phyloP scores from a whole-genome alignment of 2,888 invertebrate species.

The Oxystoma pomonae region DNA sequence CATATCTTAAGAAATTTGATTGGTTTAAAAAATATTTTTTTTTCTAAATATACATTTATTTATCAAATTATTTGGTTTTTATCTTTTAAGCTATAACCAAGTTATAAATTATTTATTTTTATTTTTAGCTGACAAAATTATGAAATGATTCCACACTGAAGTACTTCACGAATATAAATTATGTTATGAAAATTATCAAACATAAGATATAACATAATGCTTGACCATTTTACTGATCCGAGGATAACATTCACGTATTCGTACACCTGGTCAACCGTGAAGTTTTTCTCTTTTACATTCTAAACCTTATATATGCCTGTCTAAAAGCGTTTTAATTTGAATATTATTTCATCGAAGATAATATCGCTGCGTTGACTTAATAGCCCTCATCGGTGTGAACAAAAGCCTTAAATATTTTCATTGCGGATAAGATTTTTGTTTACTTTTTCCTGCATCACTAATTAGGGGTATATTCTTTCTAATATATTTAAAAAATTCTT shows the following conservation, averaged over 20 bases:
- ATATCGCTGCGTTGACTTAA: constrained; percentile 18
- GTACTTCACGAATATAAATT: neutral
- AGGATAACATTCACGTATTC: neutral
- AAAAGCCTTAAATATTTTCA: constrained; percentile 12
- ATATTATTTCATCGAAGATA: constrained; percentile 10
- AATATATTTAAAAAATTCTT: too few relatives aligned
- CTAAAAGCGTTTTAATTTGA: constrained; percentile 6
- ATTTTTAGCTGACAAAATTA: too few relatives aligned
- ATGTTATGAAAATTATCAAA: neutral
- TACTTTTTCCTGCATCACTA: neutral
- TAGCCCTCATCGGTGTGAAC: constrained; percentile 22
- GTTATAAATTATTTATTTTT: too few relatives aligned
- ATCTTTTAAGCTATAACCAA: too few relatives aligned
- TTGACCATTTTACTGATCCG: neutral
- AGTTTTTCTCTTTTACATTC: neutral
- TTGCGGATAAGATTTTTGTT: neutral
- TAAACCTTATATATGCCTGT: neutral
- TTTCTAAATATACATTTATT: too few relatives aligned
- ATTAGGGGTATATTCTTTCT: too few relatives aligned
- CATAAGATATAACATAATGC: neutral
- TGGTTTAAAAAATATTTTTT: too few relatives aligned
- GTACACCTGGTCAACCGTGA: neutral
- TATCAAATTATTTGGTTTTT: too few relatives aligned
- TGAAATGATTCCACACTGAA: too few relatives aligned
- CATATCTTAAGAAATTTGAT: too few relatives aligned